A percentile compares a stretch with the other conserved stretches of the same genome.
These are phyloP conservation scores for Cryptus viduatorius DNA, from an alignment of 2,888 invertebrate genomes.

Conservation along the genomic window DNA sequence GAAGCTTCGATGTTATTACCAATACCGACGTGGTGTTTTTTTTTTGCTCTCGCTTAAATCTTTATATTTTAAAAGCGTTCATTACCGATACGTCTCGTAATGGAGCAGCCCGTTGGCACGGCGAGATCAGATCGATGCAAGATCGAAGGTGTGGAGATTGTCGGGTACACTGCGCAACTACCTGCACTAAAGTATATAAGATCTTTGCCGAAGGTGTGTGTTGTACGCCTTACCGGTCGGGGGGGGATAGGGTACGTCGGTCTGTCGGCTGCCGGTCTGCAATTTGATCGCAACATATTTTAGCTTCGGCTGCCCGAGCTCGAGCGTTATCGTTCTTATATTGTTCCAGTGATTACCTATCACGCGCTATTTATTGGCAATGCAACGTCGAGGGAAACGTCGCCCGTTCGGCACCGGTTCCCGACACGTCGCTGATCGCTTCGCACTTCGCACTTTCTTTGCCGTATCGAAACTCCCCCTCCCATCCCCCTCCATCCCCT, in stretches of 20 bases:
- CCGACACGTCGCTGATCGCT: slow-evolving; percentile 59
- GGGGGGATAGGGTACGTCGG: slow-evolving; percentile 20
- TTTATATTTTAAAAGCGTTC: slow-evolving; percentile 50
- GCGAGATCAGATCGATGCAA: slow-evolving; percentile 46
- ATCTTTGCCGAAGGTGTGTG: slow-evolving; percentile 62
- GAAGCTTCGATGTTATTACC: not conserved
- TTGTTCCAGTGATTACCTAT: slow-evolving; percentile 71
- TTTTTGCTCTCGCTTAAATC: slow-evolving; percentile 30
- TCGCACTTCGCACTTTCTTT: slow-evolving; percentile 62
- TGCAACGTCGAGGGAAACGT: slow-evolving; percentile 51
- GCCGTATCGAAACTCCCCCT: slow-evolving; percentile 29
- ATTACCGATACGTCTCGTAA: slow-evolving; percentile 37
- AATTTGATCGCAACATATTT: slow-evolving; percentile 72
- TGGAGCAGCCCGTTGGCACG: not conserved
- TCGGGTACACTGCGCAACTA: slow-evolving; percentile 40
- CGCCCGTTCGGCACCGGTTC: slow-evolving; percentile 34
- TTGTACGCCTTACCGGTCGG: slow-evolving; percentile 13
- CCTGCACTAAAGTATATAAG: slow-evolving; percentile 52
- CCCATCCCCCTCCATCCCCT: not conserved
- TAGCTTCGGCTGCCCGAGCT: slow-evolving; percentile 42
- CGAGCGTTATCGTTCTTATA: slow-evolving; percentile 70
- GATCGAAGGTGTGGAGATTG: slow-evolving; percentile 58
- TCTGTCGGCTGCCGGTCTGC: slow-evolving; percentile 62
- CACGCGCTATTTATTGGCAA: slow-evolving; percentile 74
- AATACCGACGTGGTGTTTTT: not conserved